Conservation (phyloP, 37 sponge, comb jelly and placozoan species). For the Ephydatia muelleri region DNA sequence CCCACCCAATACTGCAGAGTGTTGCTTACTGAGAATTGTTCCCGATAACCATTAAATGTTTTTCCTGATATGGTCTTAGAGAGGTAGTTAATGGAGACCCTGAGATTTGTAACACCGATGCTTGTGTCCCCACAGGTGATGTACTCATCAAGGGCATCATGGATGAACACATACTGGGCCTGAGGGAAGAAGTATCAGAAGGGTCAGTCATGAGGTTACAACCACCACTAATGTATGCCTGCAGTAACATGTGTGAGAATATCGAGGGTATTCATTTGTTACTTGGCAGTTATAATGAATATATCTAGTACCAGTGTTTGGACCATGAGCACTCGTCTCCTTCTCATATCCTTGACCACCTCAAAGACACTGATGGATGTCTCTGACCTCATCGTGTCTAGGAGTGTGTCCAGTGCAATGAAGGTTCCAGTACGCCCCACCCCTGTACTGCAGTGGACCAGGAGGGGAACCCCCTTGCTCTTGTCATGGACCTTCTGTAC, state of each 20-base stretch:
- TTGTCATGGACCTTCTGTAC: slow-evolving; percentile 63
- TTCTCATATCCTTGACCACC: slow-evolving; percentile 59
- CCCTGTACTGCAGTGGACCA: slow-evolving; percentile 92
- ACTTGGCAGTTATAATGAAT: too few species aligned
- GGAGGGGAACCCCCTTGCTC: slow-evolving; percentile 37
- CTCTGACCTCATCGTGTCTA: slow-evolving; percentile 61
- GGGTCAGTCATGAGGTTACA: background rate
- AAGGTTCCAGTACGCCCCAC: slow-evolving; percentile 86
- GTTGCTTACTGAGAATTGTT: slow-evolving; percentile 42
- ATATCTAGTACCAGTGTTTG: slow-evolving; percentile 71
- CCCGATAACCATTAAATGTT: slow-evolving; percentile 46
- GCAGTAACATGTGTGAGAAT: too few species aligned
- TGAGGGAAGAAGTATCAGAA: background rate
- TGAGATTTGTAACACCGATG: slow-evolving; percentile 24
- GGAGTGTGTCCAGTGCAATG: slow-evolving; percentile 78
- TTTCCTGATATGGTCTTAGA: slow-evolving; percentile 44
- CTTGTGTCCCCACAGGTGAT: slow-evolving; percentile 70
- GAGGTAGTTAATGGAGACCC: slow-evolving; percentile 29
- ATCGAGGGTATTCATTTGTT: too few species aligned
- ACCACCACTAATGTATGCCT: too few species aligned
- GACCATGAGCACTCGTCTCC: slow-evolving; percentile 70
- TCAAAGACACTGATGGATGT: slow-evolving; percentile 59
- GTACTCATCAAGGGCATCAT: slow-evolving; percentile 74
- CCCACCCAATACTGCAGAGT: background rate
- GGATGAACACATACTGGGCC: slow-evolving; percentile 81